phyloP scores from a whole-genome alignment of 2,888 invertebrate species.

The Meta bourneti region DNA sequence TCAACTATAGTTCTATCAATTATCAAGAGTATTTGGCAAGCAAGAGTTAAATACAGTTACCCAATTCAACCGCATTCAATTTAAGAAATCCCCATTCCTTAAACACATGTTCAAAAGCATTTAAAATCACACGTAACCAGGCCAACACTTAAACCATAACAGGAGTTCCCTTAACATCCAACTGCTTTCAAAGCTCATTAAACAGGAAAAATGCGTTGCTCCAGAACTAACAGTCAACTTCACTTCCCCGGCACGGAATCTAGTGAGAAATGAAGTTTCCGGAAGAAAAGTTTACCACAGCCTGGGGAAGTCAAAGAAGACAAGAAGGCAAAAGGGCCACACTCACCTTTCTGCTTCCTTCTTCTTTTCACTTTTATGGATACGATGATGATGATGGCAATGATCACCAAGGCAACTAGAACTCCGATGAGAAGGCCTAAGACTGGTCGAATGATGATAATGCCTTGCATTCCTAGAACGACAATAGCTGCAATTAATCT shows the following conservation, averaged over 20 bases:
- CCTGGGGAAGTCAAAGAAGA: not conserved
- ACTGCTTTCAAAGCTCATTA: conserved; percentile 1
- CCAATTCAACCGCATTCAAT: no score
- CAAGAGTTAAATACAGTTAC: no score
- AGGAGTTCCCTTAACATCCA: not conserved
- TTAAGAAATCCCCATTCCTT: no score
- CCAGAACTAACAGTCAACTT: no score
- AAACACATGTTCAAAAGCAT: no score
- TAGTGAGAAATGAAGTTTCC: not conserved
- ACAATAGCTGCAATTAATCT: conserved; percentile 63
- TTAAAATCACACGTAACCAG: no score
- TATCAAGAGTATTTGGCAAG: no score
- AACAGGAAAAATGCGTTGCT: not conserved
- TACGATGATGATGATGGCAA: conserved; percentile 73
- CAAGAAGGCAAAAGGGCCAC: no score
- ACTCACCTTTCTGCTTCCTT: conserved; percentile 69
- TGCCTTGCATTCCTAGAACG: conserved; percentile 72
- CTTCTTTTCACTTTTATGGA: conserved; percentile 70
- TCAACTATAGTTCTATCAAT: no score
- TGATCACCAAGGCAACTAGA: conserved; percentile 75
- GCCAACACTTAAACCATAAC: not conserved
- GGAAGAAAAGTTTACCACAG: not conserved
- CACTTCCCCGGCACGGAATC: no score
- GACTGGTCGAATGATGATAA: conserved; percentile 76
- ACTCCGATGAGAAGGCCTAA: conserved; percentile 76